Base-by-base conservation (phyloP, 2,113 vertebrate species). In the Actinemys pallida region DNA sequence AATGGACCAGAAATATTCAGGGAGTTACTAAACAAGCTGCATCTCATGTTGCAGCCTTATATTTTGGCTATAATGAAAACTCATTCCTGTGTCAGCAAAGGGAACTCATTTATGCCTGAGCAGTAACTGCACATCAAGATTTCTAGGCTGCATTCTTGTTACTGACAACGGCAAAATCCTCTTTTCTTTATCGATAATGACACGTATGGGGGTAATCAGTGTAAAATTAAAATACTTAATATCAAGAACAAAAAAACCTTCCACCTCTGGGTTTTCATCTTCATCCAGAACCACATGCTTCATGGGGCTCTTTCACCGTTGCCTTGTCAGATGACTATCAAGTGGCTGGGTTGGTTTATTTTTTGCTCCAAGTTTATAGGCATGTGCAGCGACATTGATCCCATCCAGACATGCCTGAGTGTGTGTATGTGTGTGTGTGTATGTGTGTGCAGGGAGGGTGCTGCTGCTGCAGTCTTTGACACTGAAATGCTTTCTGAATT, bases 1-100 rank as follows among this genome's bases (percentile, higher is more conserved):
- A 78, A 42, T 42, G 1, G 8, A 31, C 47, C 1, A 4, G 16
- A 35, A 92, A 11, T 0, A 0, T 84, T 22, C 42, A 0, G 0
- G 49, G 52, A 89, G 45, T 85, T 0, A 1, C 17, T 47, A 62
- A 69, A 59, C 1, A 0, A 17, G 3, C 2, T 27, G 39, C 14
- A 62, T 83, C 3, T 83, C 1, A 39, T 1, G 1, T 1, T 1
- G 2, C 11, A 39, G 45, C 45, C 22, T 8, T 22, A 20, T 49
- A 57, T 47, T 49, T 47, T 53, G 31, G 42, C 29, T 53, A 42
- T 54, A 10, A 39, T 79, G 42, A 5, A 88, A 83, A 19, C 1
- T 0, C 79, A n/a, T 79, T 91, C n/a, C 45, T 17, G 7, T 3
- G 0, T 65, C 52, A 72, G 50, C 29, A 12, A n/a, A 13, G 10